Conservation (phyloP, 2,113 vertebrate genomes). For the Agapornis roseicollis region DNA sequence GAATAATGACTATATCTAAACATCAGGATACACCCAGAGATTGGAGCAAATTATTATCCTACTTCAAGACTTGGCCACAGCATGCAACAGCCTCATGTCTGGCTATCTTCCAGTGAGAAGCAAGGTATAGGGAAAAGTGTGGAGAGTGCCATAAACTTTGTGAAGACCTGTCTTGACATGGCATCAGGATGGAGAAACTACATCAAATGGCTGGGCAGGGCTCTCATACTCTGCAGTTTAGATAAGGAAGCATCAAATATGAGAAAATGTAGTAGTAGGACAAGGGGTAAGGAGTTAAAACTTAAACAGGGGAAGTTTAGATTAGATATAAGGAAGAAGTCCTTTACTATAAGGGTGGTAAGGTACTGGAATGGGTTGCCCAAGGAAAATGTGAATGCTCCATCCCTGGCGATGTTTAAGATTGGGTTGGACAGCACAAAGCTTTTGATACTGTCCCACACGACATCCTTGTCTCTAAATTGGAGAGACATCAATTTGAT, state of each 20-base stretch:
- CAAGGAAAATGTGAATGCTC: background rate
- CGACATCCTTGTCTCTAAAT: too few relatives aligned
- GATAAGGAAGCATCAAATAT: background rate
- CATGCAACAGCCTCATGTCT: background rate
- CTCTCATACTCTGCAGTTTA: background rate
- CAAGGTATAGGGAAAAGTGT: background rate
- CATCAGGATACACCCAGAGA: background rate
- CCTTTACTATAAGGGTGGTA: background rate
- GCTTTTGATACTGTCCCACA: too few relatives aligned
- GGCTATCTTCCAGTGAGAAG: background rate
- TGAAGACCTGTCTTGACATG: fast-evolving
- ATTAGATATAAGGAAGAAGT: background rate
- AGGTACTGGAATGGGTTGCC: background rate
- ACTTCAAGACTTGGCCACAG: background rate
- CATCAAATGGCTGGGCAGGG: background rate
- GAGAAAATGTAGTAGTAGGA: background rate
- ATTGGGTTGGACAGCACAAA: background rate
- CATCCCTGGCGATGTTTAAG: too few relatives aligned
- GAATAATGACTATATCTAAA: background rate
- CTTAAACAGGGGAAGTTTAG: background rate
- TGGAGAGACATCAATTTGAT: too few relatives aligned
- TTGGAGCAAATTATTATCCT: background rate
- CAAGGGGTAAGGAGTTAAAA: background rate
- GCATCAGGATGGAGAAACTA: background rate
- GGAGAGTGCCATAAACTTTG: background rate